Evolutionary conservation across 1,140 invertebrate species (phyloP), one percentile per base, ranked within the genome.

Genomic region (Atopsyche davidsoni): DNA sequence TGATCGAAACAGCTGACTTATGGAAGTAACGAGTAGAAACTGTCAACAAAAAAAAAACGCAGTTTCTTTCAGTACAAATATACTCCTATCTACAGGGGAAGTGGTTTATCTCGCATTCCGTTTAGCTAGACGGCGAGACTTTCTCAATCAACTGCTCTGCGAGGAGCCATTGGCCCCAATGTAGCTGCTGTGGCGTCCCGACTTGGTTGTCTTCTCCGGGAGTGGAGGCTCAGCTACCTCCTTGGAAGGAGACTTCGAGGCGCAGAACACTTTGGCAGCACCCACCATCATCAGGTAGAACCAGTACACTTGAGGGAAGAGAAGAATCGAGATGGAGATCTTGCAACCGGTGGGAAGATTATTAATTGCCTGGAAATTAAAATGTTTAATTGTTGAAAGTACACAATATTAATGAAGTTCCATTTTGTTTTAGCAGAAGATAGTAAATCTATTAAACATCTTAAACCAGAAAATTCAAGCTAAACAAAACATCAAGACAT

Each of bases 271-370:
- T 63, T 81, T 77, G 3, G 79, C 60, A 1, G 81, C 80, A 2
- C 81, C 81, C 41, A 66, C 64, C 1, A 79, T 66, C 80, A 85
- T 83, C 47, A 85, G 67, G 59, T 74, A 76, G 67, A 83, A 83
- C 82, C 82, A 85, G 68, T 85, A 85, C 25, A 85, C 61, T 61
- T 85, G 82, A 3, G 81, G 82, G 41, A 82, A 66, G 45, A 82
- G 65, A 10, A 84, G 64, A 14, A 82, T 78, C 52, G 72, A 63
- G 44, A 83, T 79, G 56, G 79, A 80, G n/a, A 81, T 66, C 56
- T 80, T 73, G 60, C 79, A 82, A 34, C 78, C 79, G 2, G 68
- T 70, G 0, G 80, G 80, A 19, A 82, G 62, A 0, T 70, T 69
- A 10, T 59, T 55, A 16, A 79, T 63, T 9, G 77, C 75, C 75